These are phyloP conservation scores for Cassiopea xamachana DNA, from an alignment of 30 jellyfish, hydroid and myxozoan genomes.

Conservation along the genomic window DNA sequence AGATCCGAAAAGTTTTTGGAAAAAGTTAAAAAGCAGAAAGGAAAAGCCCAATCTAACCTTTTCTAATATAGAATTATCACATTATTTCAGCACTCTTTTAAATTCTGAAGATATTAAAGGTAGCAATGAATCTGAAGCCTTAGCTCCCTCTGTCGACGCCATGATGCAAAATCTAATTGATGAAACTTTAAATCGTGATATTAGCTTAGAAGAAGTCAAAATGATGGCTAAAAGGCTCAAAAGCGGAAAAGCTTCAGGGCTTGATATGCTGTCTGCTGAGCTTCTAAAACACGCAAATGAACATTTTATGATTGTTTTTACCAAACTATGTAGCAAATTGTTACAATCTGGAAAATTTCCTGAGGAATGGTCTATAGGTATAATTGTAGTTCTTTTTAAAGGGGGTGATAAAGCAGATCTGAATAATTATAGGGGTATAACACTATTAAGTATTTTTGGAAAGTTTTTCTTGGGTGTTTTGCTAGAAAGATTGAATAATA, in stretches of 20 bases:
- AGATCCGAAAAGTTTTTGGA: constrained; percentile 28
- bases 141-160: constrained; percentile 15
- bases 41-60: constrained; percentile 3
- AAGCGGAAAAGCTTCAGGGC: constrained; percentile 28
- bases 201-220: constrained; percentile 19
- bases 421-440: constrained; percentile 46
- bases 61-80: not conserved
- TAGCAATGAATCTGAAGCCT: not conserved
- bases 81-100: constrained; percentile 12
- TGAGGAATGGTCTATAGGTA: constrained; percentile 53
- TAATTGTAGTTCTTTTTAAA: constrained; percentile 43
- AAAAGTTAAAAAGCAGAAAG: constrained; percentile 16
- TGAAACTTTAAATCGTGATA: constrained; percentile 27
- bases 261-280: constrained; percentile 18
- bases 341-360: constrained; percentile 47
- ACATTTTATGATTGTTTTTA: not conserved
- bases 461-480: constrained; percentile 37
- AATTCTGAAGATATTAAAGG: not conserved
- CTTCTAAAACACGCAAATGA: constrained; percentile 1
- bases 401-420: constrained; percentile 22
- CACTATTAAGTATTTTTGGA: constrained; percentile 30
- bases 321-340: constrained; percentile 21
- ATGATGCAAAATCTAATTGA: constrained; percentile 28
- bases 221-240: constrained; percentile 32
- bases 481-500: constrained; percentile 28